Evolutionary conservation across 2,888 invertebrate species (phyloP).

Genomic region (Xestia sexstrigata): DNA sequence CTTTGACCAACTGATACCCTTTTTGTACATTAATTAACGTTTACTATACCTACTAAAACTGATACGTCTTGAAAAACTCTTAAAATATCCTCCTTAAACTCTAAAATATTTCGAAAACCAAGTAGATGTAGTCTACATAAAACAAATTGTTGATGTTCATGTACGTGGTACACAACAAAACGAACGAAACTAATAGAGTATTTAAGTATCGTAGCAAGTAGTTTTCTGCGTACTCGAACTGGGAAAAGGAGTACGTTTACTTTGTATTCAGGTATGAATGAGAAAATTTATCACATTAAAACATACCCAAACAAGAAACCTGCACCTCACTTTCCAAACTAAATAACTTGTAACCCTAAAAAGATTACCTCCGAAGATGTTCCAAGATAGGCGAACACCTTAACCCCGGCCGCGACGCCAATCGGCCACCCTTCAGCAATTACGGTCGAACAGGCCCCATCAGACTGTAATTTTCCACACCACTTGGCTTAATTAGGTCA

Average conservation of each 20-base stretch:
- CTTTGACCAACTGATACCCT: background rate
- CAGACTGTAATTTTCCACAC: conserved; percentile 85
- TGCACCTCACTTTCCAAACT: conserved; percentile 33
- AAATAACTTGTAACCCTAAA: conserved; percentile 60
- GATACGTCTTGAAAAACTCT: background rate
- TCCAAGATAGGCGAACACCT: conserved; percentile 59
- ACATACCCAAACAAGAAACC: background rate
- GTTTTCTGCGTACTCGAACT: background rate
- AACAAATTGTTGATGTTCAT: background rate
- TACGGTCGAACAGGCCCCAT: conserved; percentile 78
- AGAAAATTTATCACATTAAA: background rate
- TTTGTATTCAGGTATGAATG: too few species aligned
- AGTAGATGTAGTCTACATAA: background rate
- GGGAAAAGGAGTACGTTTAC: too few species aligned
- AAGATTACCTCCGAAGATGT: conserved; percentile 64
- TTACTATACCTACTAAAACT: background rate
- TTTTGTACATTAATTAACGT: background rate
- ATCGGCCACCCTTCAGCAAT: conserved; percentile 80
- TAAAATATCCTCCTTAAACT: too few species aligned
- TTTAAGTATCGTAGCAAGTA: background rate
- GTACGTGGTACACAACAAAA: background rate
- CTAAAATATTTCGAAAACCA: background rate
- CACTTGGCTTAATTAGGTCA: conserved; percentile 87
- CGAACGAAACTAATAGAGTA: too few species aligned
- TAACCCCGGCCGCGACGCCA: conserved; percentile 67